A percentile compares a stretch with the other conserved stretches of the same genome.
phyloP scores from a whole-genome alignment of 2,888 invertebrate genomes.

The Epinotia bilunana region DNA sequence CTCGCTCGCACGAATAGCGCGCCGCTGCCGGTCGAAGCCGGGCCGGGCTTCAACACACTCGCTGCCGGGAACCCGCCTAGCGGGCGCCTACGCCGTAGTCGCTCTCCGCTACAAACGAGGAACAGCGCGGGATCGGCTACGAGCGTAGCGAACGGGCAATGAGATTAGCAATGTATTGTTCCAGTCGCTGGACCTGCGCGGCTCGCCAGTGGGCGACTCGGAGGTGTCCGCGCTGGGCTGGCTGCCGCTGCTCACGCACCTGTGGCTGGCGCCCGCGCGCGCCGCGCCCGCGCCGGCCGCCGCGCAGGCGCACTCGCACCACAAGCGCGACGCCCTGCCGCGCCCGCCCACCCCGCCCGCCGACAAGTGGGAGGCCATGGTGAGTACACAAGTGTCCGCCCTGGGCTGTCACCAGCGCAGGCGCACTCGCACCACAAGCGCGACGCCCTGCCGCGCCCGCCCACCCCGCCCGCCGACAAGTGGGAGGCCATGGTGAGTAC shows the following conservation, averaged over 20 bases:
- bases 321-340: slow-evolving; percentile 25
- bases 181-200: slow-evolving; percentile 72
- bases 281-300: slow-evolving; percentile 62
- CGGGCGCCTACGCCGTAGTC: too few relatives aligned
- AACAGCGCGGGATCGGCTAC: too few relatives aligned
- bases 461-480: not conserved
- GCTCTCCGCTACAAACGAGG: too few relatives aligned
- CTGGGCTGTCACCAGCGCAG: slow-evolving; percentile 55
- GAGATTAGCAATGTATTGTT: not conserved
- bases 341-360: slow-evolving; percentile 19
- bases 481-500: not conserved
- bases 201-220: slow-evolving; percentile 74
- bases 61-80: too few relatives aligned
- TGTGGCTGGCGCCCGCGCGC: slow-evolving; percentile 45
- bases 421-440: slow-evolving; percentile 31
- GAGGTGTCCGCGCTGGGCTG: slow-evolving; percentile 77
- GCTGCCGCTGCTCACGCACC: slow-evolving; percentile 67
- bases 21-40: too few relatives aligned
- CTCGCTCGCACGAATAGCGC: too few relatives aligned
- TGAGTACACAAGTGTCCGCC: slow-evolving; percentile 57
- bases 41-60: too few relatives aligned
- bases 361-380: slow-evolving; percentile 60
- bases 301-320: slow-evolving; percentile 16
- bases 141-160: too few relatives aligned
- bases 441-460: not conserved